Conservation (phyloP, 2,113 vertebrate species). For the Empidonax alnorum region DNA sequence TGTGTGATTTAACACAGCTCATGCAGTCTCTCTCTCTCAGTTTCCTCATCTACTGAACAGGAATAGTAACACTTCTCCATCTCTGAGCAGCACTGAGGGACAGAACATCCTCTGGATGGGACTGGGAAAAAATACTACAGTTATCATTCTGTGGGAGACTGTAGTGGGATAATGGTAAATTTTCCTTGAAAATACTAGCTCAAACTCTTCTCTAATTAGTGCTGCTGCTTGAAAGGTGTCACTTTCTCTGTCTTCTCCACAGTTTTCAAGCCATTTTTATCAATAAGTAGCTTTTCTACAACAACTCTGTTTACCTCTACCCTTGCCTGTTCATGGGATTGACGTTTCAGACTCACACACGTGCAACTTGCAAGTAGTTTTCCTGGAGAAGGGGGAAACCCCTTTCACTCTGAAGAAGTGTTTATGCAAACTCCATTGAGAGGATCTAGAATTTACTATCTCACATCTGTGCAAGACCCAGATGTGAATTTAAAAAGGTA, state of each 20-base stretch:
- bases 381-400: neutral
- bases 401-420: neutral
- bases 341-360: neutral
- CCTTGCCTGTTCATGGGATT: neutral
- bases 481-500: neutral
- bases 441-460: constrained; percentile 31
- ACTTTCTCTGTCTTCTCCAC: neutral
- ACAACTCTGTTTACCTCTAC: neutral
- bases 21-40: neutral
- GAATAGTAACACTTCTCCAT: neutral
- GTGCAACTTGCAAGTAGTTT: neutral
- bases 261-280: neutral
- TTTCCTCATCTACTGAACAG: neutral
- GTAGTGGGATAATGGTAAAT: neutral
- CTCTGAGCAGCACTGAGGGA: neutral
- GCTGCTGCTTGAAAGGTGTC: neutral
- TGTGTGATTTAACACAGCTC: neutral
- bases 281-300: rapidly evolving
- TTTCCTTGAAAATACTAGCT: neutral
- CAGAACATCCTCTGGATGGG: neutral
- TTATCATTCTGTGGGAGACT: neutral
- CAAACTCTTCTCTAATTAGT: neutral
- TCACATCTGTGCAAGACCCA: neutral
- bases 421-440: neutral
- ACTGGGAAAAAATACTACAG: neutral